A percentile compares a stretch with the other conserved stretches of the same genome.
These are phyloP conservation scores for Cirrhinus molitorella DNA, from an alignment of 2,797 vertebrate genomes.

Conservation along the genomic window DNA sequence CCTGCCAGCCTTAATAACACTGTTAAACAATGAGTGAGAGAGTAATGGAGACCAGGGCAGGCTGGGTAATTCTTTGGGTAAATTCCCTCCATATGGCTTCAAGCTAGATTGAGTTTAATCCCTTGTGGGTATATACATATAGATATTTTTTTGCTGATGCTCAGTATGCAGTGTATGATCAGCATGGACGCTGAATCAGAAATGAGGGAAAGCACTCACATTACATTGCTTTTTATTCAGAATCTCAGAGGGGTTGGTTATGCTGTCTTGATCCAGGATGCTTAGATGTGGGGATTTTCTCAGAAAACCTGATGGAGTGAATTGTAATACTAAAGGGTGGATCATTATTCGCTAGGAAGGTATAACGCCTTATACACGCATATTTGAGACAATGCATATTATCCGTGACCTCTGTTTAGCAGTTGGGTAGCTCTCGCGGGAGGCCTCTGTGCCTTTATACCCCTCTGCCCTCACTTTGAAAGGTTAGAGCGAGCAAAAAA, in stretches of 20 bases:
- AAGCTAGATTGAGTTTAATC: conserved; percentile 36
- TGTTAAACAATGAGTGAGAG: conserved; percentile 43
- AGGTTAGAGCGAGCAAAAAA: background rate
- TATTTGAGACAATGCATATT: conserved; percentile 21
- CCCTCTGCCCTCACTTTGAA: background rate
- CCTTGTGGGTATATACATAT: background rate
- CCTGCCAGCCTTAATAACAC: conserved; percentile 41
- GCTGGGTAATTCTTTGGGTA: conserved; percentile 24
- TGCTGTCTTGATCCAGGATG: conserved; percentile 22
- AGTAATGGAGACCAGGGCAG: conserved; percentile 4
- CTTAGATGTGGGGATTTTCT: conserved; percentile 40
- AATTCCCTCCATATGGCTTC: conserved; percentile 35
- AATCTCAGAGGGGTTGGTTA: conserved; percentile 24
- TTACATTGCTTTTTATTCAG: conserved; percentile 34
- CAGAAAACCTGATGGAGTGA: conserved; percentile 26
- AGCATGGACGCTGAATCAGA: background rate
- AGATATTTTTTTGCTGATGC: conserved; percentile 18
- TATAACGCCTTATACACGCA: background rate
- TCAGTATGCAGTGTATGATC: background rate
- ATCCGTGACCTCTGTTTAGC: conserved; percentile 20
- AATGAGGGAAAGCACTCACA: conserved; percentile 27
- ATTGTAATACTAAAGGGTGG: conserved; percentile 37
- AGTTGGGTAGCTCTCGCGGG: conserved; percentile 11
- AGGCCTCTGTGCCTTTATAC: background rate
- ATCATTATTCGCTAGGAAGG: conserved; percentile 42